Evolutionary conservation across 2,888 invertebrate genomes (phyloP).

Genomic region (Apamea sordens): DNA sequence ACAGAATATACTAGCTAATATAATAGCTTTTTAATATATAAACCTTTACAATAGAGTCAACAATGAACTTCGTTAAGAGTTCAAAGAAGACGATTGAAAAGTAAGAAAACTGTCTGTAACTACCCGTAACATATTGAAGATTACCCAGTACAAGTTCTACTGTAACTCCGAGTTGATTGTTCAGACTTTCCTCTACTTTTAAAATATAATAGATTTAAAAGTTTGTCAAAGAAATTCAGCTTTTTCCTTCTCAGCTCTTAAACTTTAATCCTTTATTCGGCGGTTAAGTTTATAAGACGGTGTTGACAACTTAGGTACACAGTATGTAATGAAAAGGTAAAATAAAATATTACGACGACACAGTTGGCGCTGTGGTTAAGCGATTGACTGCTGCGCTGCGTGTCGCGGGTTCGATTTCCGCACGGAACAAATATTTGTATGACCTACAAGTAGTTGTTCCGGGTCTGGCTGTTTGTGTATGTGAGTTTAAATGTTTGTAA

Average conservation of each 20-base stretch:
- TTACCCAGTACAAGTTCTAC: conserved; percentile 26
- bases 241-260: neutral
- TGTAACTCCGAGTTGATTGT: conserved; percentile 42
- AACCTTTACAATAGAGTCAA: neutral
- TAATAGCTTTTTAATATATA: neutral
- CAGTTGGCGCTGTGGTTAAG: no score
- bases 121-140: conserved; percentile 49
- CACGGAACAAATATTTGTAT: no score
- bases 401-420: no score
- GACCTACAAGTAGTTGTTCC: no score
- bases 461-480: no score
- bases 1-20: neutral
- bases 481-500: no score
- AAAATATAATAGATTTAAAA: conserved; percentile 27
- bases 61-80: conserved; percentile 37
- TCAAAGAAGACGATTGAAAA: neutral
- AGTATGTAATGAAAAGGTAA: neutral
- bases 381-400: no score
- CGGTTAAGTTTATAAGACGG: neutral
- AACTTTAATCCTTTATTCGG: conserved; percentile 13
- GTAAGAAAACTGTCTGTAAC: conserved; percentile 38
- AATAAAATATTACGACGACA: no score
- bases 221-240: conserved; percentile 7
- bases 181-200: conserved; percentile 20
- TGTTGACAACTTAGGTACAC: neutral